A percentile compares a stretch with the other conserved stretches of the same genome.
Evolutionary conservation across 2,113 vertebrate species (phyloP).

Genomic region (Sterrhoptilus dennistouni): DNA sequence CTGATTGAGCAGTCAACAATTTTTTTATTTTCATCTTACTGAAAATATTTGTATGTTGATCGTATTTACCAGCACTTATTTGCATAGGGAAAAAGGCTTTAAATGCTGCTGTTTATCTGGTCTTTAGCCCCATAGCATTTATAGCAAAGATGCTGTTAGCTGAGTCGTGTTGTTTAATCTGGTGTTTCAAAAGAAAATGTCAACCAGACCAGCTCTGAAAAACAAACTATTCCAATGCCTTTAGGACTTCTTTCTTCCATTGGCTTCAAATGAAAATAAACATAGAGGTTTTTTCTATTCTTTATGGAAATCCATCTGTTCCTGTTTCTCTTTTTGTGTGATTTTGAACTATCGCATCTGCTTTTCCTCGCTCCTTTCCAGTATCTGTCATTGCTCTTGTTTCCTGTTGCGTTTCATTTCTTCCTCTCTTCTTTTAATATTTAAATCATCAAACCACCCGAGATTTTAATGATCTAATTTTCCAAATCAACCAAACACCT

Average conservation of each 20-base stretch:
- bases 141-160: constrained; percentile 40
- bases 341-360: background rate
- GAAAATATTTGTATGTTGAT: background rate
- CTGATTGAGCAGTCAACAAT: background rate
- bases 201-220: constrained; percentile 50
- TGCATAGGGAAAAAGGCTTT: constrained; percentile 27
- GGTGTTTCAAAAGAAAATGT: constrained; percentile 60
- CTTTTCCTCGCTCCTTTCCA: background rate
- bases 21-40: background rate
- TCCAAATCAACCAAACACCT: background rate
- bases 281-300: background rate
- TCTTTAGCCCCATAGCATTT: constrained; percentile 44
- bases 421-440: background rate
- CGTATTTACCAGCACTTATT: constrained; percentile 25
- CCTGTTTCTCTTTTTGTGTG: background rate
- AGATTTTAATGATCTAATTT: background rate
- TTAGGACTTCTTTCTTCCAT: constrained; percentile 42
- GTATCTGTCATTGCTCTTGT: background rate
- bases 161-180: constrained; percentile 47
- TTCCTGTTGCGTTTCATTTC: background rate
- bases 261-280: constrained; percentile 35
- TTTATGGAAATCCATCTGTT: background rate
- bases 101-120: constrained; percentile 50
- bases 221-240: constrained; percentile 46
- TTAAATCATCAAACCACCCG: background rate